A percentile compares a stretch with the other conserved stretches of the same genome.
These are phyloP conservation scores for Drosophila kikkawai DNA, from an alignment of 1,140 invertebrate genomes.

Conservation along the genomic window DNA sequence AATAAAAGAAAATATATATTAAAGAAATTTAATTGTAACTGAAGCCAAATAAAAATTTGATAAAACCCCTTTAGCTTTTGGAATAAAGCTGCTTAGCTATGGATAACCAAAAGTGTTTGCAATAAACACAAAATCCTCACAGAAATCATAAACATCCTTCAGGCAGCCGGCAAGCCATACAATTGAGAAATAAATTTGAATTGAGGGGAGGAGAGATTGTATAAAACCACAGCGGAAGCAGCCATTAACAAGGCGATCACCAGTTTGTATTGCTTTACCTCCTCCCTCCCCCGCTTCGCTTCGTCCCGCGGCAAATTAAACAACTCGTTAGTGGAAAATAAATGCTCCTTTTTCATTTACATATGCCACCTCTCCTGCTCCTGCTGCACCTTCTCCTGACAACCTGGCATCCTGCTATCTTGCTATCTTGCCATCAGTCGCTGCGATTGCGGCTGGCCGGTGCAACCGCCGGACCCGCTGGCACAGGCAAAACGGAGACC, in stretches of 20 bases:
- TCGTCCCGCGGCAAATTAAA: conserved; percentile 67
- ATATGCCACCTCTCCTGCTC: conserved; percentile 40
- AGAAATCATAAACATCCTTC: conserved; percentile 25
- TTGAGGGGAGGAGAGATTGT: conserved; percentile 15
- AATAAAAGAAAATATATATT: background rate
- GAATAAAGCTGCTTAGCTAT: background rate
- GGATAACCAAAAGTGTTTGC: background rate
- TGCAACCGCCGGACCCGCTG: conserved; percentile 94
- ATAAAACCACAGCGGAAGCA: conserved; percentile 21
- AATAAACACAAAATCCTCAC: conserved; percentile 4
- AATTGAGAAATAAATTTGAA: conserved; percentile 34
- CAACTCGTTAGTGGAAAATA: conserved; percentile 81
- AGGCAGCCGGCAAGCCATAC: background rate
- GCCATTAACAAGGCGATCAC: conserved; percentile 44
- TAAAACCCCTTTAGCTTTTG: background rate
- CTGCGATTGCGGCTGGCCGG: conserved; percentile 94
- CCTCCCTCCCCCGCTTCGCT: conserved; percentile 25
- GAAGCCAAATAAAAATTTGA: background rate
- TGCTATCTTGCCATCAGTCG: conserved; percentile 86
- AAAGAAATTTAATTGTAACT: background rate
- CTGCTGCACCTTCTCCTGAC: conserved; percentile 1
- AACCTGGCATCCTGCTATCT: conserved; percentile 6
- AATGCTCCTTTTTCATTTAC: conserved; percentile 74
- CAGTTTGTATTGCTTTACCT: conserved; percentile 41
- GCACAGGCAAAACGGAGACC: conserved; percentile 98